A percentile compares a stretch with the other conserved stretches of the same genome.
These are phyloP conservation scores for Kryptopterus vitreolus DNA, from an alignment of 2,797 vertebrate species.

Conservation along the genomic window DNA sequence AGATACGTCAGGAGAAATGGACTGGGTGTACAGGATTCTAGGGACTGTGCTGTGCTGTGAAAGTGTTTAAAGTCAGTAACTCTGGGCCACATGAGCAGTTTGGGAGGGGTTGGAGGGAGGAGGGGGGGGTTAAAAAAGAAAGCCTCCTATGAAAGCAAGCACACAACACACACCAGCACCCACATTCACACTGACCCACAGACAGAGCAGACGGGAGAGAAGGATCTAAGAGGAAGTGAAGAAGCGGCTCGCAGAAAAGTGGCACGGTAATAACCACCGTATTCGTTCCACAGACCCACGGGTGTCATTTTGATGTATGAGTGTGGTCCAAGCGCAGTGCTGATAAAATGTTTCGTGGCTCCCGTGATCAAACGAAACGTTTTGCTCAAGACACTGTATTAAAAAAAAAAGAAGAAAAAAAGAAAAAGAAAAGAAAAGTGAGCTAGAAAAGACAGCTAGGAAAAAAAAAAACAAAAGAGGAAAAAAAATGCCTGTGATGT, in stretches of 20 bases:
- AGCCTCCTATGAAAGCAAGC: constrained; percentile 32
- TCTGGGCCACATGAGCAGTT: not conserved
- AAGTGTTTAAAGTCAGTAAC: constrained; percentile 43
- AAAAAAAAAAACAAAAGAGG: too few species aligned
- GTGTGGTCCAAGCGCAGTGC: not conserved
- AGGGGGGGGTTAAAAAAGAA: constrained; percentile 41
- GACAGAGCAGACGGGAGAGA: constrained; percentile 25
- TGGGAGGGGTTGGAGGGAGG: too few species aligned
- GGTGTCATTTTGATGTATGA: constrained; percentile 27
- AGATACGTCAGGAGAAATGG: constrained; percentile 39
- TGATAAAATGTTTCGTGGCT: constrained; percentile 12
- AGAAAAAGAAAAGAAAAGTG: too few species aligned
- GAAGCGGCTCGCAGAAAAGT: constrained; percentile 24
- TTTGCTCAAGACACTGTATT: not conserved
- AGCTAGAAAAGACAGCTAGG: constrained; percentile 20
- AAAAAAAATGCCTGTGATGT: constrained; percentile 26
- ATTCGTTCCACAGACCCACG: constrained; percentile 1
- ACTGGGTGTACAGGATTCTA: constrained; percentile 33
- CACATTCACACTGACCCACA: constrained; percentile 27
- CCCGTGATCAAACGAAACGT: constrained; percentile 1
- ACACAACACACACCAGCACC: constrained; percentile 7
- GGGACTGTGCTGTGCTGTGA: constrained; percentile 34
- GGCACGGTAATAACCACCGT: constrained; percentile 35
- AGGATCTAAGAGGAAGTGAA: constrained; percentile 22
- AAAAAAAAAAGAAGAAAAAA: constrained; percentile 32